Evolutionary conservation across 1,140 invertebrate species (phyloP), one percentile per base, ranked within the genome.

Genomic region (Apis florea): DNA sequence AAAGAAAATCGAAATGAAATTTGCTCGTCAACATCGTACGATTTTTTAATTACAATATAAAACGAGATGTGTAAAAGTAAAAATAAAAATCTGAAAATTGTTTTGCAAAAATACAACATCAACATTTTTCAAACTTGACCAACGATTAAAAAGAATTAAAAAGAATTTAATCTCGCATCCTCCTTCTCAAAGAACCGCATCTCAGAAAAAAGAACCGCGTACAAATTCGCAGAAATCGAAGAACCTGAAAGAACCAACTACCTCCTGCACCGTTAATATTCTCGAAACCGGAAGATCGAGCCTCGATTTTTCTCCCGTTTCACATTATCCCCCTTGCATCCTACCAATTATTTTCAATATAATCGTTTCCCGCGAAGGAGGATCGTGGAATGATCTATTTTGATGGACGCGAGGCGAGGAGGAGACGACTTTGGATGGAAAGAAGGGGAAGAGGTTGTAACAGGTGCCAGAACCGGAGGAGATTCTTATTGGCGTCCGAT

Each of bases 381-480:
- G 26, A 3, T 54, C 53, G 49, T 53, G 51, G 69, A 68, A 58
- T 61, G 72, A 40, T 76, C 59, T 74, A 68, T 63, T 75, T 81
- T 15, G 11, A 53, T 26, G 1, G 26, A 21, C 17, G 56, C 59
- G 78, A 31, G 17, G 31, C 40, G 21, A 81, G 69, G 64, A 77
- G 69, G 63, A 49, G 31, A n/a, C 68, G n/a, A n/a, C 6, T 40
- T 72, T 53, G 47, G 17, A 9, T 76, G 63, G 10, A 4, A 17
- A 40, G 40, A 8, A 26, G 66, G 56, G 21, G n/a, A n/a, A 26
- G 24, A 61, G 64, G 56, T 59, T 61, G 84, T 88, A 88, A 85
- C 85, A 88, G 88, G 83, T 89, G 85, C 83, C 82, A 79, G 82
- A 79, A 82, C 58, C 24, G 73, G 58, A 75, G 40, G 66, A 86